Percentiles rank a stretch among this genome's conserved stretches.
Evolutionary conservation across 2,113 vertebrate genomes (phyloP).

Genomic region (Eonycteris spelaea): DNA sequence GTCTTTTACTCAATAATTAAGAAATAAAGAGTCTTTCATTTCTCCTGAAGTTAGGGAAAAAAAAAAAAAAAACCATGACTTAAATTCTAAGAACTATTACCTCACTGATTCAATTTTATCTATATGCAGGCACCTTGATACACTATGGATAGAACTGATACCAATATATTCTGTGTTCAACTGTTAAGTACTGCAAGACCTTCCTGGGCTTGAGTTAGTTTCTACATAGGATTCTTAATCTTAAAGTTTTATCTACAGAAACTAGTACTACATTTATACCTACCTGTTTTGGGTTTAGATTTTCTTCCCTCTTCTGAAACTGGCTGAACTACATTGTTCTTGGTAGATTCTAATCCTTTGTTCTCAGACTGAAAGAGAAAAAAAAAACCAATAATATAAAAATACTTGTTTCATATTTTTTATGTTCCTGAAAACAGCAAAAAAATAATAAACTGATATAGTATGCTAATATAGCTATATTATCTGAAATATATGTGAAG

Average conservation of each 20-base stretch:
- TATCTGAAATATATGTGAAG: constrained; percentile 23
- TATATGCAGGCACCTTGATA: neutral
- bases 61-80: neutral
- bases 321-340: constrained; percentile 71
- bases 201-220: neutral
- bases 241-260: neutral
- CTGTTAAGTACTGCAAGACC: neutral
- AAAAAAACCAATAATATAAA: constrained; percentile 54
- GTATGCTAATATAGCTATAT: neutral
- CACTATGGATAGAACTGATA: neutral
- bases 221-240: neutral
- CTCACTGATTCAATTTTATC: neutral
- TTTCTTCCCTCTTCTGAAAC: constrained; percentile 78
- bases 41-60: neutral
- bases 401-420: constrained; percentile 40
- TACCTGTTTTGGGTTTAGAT: constrained; percentile 81
- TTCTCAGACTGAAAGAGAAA: constrained; percentile 79
- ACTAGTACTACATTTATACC: neutral
- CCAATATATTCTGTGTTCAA: neutral
- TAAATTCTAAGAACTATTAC: neutral
- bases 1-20: neutral
- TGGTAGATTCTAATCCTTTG: constrained; percentile 84
- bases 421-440: neutral
- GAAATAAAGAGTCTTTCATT: neutral
- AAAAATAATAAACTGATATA: constrained; percentile 14